Evolutionary conservation across 2,888 invertebrate genomes (phyloP).

Genomic region (Odontocolon sp.): DNA sequence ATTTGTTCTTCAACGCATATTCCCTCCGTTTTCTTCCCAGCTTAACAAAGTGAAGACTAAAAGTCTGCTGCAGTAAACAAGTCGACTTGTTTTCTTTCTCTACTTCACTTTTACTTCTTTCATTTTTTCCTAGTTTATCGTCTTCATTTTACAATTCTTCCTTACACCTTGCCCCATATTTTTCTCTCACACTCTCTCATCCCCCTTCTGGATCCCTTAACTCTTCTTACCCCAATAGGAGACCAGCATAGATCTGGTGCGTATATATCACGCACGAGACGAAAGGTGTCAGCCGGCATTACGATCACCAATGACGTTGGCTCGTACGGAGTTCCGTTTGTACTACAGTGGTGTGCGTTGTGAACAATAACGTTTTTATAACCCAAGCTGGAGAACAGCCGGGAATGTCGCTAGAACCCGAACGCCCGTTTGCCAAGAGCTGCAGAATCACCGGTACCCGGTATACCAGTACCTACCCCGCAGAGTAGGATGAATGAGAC

Average conservation of each 20-base stretch:
- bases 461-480: background rate
- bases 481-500: slow-evolving; percentile 52
- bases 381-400: slow-evolving; percentile 12
- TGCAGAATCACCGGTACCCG: slow-evolving; percentile 10
- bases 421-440: slow-evolving; percentile 3
- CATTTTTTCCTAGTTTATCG: no score
- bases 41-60: no score
- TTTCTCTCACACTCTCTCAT: no score
- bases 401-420: background rate
- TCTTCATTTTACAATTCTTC: no score
- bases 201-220: background rate
- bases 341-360: background rate
- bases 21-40: no score
- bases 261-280: background rate
- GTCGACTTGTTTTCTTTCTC: no score
- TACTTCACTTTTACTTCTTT: no score
- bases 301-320: background rate
- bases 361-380: slow-evolving; percentile 51
- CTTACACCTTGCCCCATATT: no score
- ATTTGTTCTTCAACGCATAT: no score
- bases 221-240: background rate
- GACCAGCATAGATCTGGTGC: background rate
- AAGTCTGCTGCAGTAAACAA: no score
- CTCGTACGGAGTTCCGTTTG: background rate
- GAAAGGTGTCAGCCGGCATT: slow-evolving; percentile 31